Base-by-base conservation (phyloP, 2,888 invertebrate genomes). In the Plagiodera versicolora region DNA sequence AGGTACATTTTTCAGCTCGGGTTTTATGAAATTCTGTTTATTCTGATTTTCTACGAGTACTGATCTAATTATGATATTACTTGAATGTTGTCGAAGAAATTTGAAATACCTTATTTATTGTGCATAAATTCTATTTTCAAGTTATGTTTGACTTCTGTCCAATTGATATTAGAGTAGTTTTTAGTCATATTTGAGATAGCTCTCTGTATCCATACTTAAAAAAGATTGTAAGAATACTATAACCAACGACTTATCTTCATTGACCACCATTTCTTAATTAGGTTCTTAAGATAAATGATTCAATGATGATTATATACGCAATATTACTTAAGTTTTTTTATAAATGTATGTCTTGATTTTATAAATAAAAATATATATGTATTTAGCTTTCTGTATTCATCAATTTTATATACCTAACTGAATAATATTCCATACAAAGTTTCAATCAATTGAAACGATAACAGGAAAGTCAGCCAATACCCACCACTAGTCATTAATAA, bases 191-290 rank as follows among this genome's bases (percentile, higher is more conserved):
- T 75, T 6, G 72, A 77, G 72, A 75, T 77, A 76, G 79, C 79
- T 79, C 79, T 80, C 79, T 80, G 75, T 77, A 75, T 76, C 68
- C 70, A 72, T 70, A 71, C 69, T 66, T 70, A 72, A 64, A 73
- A 67, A 71, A 64, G 63, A 65, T 67, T 71, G 70, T 72, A 72
- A 71, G 67, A 67, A 70, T 74, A 71, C 60, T 70, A 67, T 71
- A 68, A 67, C 58, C 67, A 66, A 71, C 67, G 67, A 71, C 69
- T 71, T 69, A 59, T 71, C 65, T 68, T 61, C 66, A 63, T 65
- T 68, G 67, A 58, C 61, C 62, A 64, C 61, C 56, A 62, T 55
- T 68, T 59, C 39, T 39, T 57, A 56, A 50, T 55, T 52, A 55
- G 64, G 62, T 44, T 53, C 44, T 67, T 65, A 64, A 58, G 64